A percentile compares a stretch with the other conserved stretches of the same genome.
These are phyloP conservation scores for Cheilosia vulpina DNA, from an alignment of 2,888 invertebrate genomes.

Conservation along the genomic window DNA sequence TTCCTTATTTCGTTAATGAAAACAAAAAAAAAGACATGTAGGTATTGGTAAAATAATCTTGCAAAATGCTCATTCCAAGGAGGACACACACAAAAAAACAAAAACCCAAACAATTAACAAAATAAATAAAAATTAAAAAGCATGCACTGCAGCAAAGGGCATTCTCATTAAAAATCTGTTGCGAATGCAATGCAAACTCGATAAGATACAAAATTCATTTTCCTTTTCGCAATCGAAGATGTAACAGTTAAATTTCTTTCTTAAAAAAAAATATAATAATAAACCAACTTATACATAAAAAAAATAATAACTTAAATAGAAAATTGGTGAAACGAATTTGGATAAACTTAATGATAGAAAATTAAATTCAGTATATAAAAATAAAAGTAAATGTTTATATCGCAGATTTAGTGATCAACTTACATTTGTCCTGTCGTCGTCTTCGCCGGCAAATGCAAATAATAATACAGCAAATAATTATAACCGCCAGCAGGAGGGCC, in stretches of 20 bases:
- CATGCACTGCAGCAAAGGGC: constrained; percentile 54
- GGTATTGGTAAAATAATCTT: constrained; percentile 44
- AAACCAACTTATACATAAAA: constrained; percentile 8
- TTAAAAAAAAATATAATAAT: constrained; percentile 29
- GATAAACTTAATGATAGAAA: constrained; percentile 47
- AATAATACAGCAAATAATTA: constrained; percentile 93
- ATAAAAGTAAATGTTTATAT: neutral
- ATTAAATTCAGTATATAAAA: constrained; percentile 11
- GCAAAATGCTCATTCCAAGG: constrained; percentile 63
- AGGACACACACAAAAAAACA: constrained; percentile 48
- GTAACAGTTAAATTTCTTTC: constrained; percentile 53
- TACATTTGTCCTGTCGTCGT: constrained; percentile 86
- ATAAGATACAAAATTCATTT: constrained; percentile 31
- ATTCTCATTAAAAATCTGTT: constrained; percentile 36
- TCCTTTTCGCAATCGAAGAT: constrained; percentile 47
- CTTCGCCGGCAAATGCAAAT: constrained; percentile 92
- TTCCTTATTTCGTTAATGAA: constrained; percentile 25
- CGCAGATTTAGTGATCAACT: constrained; percentile 77
- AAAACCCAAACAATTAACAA: constrained; percentile 13
- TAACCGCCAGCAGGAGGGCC: constrained; percentile 88
- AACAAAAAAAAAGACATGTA: neutral
- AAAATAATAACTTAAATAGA: constrained; percentile 34
- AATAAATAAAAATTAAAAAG: constrained; percentile 30
- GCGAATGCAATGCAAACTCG: constrained; percentile 60
- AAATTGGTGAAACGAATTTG: constrained; percentile 37